Base-by-base conservation (phyloP, 1,140 invertebrate genomes). In the Panulirus ornatus region DNA sequence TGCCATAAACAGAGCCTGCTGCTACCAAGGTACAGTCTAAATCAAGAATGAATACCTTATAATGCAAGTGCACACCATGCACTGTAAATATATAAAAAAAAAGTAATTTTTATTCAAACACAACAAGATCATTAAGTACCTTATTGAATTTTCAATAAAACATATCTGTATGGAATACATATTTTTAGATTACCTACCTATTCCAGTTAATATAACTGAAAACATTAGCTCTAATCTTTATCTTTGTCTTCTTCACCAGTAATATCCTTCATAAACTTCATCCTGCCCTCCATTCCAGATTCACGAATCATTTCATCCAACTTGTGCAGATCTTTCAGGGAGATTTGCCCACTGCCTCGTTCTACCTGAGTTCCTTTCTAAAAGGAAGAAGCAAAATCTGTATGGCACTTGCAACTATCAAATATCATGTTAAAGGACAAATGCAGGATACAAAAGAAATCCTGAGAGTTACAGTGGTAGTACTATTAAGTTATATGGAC, bases 261-360 rank as follows among this genome's bases (percentile, higher is more conserved):
- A 51, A 88, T 38, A 58, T 92, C 91, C 40, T 84, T 76, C 92
- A 92, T 90, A 81, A 92, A 92, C 51, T 92, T 92, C 0, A 92
- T 79, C 51, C 90, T 91, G 30, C 92, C 92, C n/a, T 92, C 92
- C 90, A 92, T 91, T 14, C 92, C 92, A 5, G 81, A 22, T 22
- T 92, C 75, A 58, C 58, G 82, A 40, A 92, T 81, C 82, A 92
- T 84, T 51, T 92, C 82, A 63, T 91, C 85, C 58, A 92, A 79
- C 42, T 83, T 85, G 30, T 88, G 51, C 22, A 99, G 93, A 93
- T 98, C 97, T 94, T 98, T 98, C 0, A 99, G 94, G 0, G 97
- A 98, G 0, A 98, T 94, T 93, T 98, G 95, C 5, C 96, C 97
- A 8, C 95, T 96, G 2, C 98, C 98, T 92, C 97, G 93, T 93